Evolutionary conservation across 2,797 vertebrate genomes (phyloP).

Genomic region (Sciaenops ocellatus): DNA sequence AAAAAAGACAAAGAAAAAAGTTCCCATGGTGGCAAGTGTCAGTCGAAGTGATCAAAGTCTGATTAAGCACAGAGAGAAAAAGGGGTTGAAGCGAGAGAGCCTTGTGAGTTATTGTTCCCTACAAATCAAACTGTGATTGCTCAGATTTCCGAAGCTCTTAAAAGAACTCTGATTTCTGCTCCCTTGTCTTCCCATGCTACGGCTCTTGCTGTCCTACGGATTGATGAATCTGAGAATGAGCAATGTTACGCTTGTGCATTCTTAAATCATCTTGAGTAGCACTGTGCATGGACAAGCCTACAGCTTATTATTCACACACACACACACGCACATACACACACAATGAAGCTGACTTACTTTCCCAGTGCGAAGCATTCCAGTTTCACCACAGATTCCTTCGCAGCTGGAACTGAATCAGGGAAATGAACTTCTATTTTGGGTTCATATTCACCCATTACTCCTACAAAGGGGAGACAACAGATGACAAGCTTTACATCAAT

Average conservation of each 20-base stretch:
- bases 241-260: conserved; percentile 41
- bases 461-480: conserved; percentile 80
- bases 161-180: conserved; percentile 64
- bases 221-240: conserved; percentile 55
- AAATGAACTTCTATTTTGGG: conserved; percentile 99
- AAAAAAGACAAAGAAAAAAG: conserved; percentile 52
- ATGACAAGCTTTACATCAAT: conserved; percentile 63
- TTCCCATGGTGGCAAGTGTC: conserved; percentile 59
- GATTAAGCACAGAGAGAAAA: conserved; percentile 47
- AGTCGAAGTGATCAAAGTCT: conserved; percentile 61
- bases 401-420: conserved; percentile 92
- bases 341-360: conserved; percentile 90
- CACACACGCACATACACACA: conserved; percentile 12
- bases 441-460: conserved; percentile 97
- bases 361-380: conserved; percentile 96
- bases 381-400: conserved; percentile 93
- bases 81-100: conserved; percentile 29
- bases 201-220: conserved; percentile 23
- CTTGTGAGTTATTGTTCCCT: conserved; percentile 50
- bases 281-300: conserved; percentile 38
- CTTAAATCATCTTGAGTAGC: conserved; percentile 51
- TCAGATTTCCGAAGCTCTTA: conserved; percentile 55
- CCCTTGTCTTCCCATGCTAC: conserved; percentile 40
- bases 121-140: conserved; percentile 57
- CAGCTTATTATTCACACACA: conserved; percentile 41